Percentiles rank a stretch among this genome's conserved stretches.
phyloP scores from a whole-genome alignment of 2,113 vertebrate species.

The Erythrocercus mccallii region DNA sequence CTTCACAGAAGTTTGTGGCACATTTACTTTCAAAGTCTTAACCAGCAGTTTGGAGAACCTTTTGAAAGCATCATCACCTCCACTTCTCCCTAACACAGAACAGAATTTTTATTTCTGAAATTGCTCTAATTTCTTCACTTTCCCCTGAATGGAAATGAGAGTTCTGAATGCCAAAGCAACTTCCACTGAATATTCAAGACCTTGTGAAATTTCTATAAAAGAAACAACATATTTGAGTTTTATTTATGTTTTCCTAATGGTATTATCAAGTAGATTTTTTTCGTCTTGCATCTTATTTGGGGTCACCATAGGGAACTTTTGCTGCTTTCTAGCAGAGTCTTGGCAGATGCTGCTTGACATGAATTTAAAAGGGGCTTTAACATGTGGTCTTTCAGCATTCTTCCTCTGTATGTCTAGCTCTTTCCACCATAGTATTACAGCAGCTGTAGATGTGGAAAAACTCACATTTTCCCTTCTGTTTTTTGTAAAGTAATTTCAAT shows the following conservation, averaged over 20 bases:
- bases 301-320: not conserved
- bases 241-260: not conserved
- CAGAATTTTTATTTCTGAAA: not conserved
- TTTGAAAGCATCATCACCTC: not conserved
- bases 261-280: not conserved
- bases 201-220: not conserved
- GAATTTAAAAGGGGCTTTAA: not conserved
- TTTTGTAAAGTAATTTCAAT: not conserved
- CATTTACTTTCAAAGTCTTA: not conserved
- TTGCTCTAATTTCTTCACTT: not conserved
- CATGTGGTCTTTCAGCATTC: not conserved
- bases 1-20: not conserved
- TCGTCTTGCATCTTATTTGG: not conserved
- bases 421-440: not conserved
- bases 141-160: not conserved
- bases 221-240: not conserved
- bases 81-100: not conserved
- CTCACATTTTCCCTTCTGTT: conserved; percentile 4
- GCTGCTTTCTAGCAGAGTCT: not conserved
- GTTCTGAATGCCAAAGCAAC: not conserved
- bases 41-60: not conserved
- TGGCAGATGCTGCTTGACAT: not conserved
- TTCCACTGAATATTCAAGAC: not conserved
- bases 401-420: not conserved
- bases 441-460: not conserved